Evolutionary conservation across 2,888 invertebrate genomes (phyloP), one percentile per base, ranked within the genome.

Genomic region (Lymantria monacha): DNA sequence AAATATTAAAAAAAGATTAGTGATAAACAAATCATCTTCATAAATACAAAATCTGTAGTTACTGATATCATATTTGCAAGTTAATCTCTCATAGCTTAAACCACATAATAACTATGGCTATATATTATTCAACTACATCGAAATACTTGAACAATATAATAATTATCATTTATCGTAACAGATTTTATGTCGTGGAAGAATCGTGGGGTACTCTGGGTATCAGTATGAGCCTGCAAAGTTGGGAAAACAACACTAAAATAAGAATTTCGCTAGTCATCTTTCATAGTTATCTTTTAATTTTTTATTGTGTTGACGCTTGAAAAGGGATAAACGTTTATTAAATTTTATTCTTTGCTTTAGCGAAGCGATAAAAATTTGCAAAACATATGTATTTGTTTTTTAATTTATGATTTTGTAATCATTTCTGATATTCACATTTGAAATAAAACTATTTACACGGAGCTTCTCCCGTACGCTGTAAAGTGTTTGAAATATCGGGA

Each of bases 71-170:
- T 30, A 30, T 30, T 30, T 30, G 30, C 30, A 30, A 30, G 40
- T 13, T 40, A 14, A 14, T 7, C 7, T 41, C 13, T 60, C 58
- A 0, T 68, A 41, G 55, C 73, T 76, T 76, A 57, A 1, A 55
- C 74, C 76, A 45, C 52, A 55, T 56, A 45, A 57, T 57, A 75
- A 76, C 75, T 72, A 69, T 67, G 74, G 67, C 79, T 78, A 79
- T 85, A 85, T 82, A 83, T 86, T 82, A 83, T 86, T 83, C 83
- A 79, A 80, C 87, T 85, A 86, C 85, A 85, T 80, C 79, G 81
- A 81, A 86, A 90, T 79, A 87, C 84, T 88, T 87, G 81, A 90
- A 87, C 90, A 90, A 90, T 91, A 90, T 87, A 87, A 90, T 89
- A 88, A 90, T 90, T 90, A 88, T 89, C 87, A 82, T 89, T 84